Evolutionary conservation across 2,113 vertebrate species (phyloP).

Genomic region (Arothron firmamentum): DNA sequence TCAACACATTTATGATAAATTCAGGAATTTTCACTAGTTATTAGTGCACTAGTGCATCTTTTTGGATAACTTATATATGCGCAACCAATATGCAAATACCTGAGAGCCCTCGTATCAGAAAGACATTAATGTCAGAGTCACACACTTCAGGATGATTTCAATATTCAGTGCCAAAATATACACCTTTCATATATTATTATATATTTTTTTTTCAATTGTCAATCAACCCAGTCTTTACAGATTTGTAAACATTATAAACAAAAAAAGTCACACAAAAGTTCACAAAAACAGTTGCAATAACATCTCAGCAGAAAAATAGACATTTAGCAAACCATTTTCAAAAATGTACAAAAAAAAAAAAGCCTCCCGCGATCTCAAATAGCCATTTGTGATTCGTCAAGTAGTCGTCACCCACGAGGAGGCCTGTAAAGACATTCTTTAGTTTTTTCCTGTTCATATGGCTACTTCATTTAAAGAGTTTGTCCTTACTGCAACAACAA

Average conservation of each 20-base stretch:
- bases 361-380: slow-evolving; percentile 33
- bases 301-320: slow-evolving; percentile 75
- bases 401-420: slow-evolving; percentile 44
- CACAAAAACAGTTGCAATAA: slow-evolving; percentile 68
- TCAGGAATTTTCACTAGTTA: slow-evolving; percentile 28
- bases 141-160: slow-evolving; percentile 40
- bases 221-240: slow-evolving; percentile 78
- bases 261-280: slow-evolving; percentile 57
- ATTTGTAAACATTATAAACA: slow-evolving; percentile 66
- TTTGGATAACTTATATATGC: slow-evolving; percentile 24
- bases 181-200: slow-evolving; percentile 64
- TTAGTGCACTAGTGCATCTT: slow-evolving; percentile 18
- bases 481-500: slow-evolving; percentile 9
- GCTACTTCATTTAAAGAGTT: slow-evolving; percentile 42
- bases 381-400: slow-evolving; percentile 50
- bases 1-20: slow-evolving; percentile 32
- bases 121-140: slow-evolving; percentile 41
- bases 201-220: slow-evolving; percentile 78
- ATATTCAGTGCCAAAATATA: slow-evolving; percentile 81
- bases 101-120: slow-evolving; percentile 89
- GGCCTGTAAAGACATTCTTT: slow-evolving; percentile 37
- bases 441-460: slow-evolving; percentile 66
- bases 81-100: slow-evolving; percentile 78
- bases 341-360: slow-evolving; percentile 70
- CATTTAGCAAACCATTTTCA: slow-evolving; percentile 82